Conservation (phyloP, 2,113 vertebrate genomes). For the Chaetops frenatus region DNA sequence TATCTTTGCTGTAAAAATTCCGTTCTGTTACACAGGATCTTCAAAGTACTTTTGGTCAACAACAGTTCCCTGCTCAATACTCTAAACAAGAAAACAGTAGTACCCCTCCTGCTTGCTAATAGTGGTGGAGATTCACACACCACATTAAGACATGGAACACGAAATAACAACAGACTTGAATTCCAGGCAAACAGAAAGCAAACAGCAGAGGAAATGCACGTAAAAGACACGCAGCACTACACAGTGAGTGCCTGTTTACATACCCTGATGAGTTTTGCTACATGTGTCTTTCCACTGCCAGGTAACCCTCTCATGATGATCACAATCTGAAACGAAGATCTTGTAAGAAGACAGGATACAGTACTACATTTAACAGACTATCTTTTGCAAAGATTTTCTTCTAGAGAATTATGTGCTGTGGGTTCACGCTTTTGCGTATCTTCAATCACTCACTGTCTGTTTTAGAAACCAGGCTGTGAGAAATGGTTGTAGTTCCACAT, state of each 20-base stretch:
- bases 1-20: background rate
- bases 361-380: background rate
- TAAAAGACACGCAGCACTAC: background rate
- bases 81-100: background rate
- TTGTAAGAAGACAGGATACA: background rate
- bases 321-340: constrained; percentile 85
- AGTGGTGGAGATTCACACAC: background rate
- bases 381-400: background rate
- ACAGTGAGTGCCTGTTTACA: constrained; percentile 29
- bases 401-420: background rate
- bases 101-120: background rate
- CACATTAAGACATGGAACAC: background rate
- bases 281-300: constrained; percentile 97
- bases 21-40: background rate
- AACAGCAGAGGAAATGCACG: background rate
- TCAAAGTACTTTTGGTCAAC: background rate
- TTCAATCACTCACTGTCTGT: background rate
- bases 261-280: constrained; percentile 96
- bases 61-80: background rate
- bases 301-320: constrained; percentile 98
- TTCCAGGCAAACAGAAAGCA: background rate
- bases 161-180: background rate
- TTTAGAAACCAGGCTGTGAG: background rate
- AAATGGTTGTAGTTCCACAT: background rate
- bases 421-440: background rate